These are phyloP conservation scores for Cyphomyrus discorhynchus DNA, from an alignment of 2,113 vertebrate species.

Conservation along the genomic window DNA sequence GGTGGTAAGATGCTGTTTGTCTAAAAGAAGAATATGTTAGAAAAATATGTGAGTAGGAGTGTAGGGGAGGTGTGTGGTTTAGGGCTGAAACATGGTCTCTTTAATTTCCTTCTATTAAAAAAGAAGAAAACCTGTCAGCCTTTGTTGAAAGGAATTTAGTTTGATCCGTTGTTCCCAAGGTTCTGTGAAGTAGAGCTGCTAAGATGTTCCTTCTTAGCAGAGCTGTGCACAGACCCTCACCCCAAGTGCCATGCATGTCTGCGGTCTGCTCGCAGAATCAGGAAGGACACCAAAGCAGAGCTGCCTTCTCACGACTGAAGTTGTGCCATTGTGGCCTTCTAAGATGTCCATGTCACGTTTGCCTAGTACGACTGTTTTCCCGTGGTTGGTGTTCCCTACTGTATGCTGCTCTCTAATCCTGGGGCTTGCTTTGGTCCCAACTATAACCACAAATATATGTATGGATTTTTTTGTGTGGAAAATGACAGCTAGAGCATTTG, in stretches of 20 bases:
- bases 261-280: background rate
- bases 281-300: background rate
- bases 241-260: background rate
- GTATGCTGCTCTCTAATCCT: background rate
- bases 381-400: background rate
- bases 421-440: background rate
- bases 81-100: background rate
- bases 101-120: background rate
- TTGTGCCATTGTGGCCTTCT: background rate
- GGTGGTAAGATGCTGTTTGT: background rate
- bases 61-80: background rate
- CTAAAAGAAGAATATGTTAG: background rate
- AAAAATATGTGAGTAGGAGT: background rate
- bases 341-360: background rate
- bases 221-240: background rate
- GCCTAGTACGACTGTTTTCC: background rate
- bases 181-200: background rate
- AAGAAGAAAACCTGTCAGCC: background rate
- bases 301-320: background rate
- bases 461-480: background rate
- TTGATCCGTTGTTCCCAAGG: background rate
- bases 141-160: background rate
- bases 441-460: background rate
- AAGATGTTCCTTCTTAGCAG: background rate
- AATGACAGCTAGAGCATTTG: background rate